Percentiles rank a stretch among this genome's conserved stretches.
These are phyloP conservation scores for Orthosia cruda DNA, from an alignment of 2,888 invertebrate genomes.

Conservation along the genomic window DNA sequence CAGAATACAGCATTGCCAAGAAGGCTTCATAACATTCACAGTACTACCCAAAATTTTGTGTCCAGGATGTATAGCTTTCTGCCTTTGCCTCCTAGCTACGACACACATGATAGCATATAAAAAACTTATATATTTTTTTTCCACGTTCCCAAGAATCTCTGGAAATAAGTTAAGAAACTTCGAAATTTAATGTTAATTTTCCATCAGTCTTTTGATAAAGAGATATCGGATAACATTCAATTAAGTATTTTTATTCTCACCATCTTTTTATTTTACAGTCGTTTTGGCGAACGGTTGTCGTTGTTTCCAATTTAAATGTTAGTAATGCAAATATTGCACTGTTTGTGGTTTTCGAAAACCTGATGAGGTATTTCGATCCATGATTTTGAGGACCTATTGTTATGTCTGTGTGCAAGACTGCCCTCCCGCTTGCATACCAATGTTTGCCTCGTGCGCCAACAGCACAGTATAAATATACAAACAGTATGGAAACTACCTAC, in stretches of 20 bases:
- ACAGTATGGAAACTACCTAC: too few relatives aligned
- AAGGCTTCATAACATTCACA: background rate
- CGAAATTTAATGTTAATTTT: constrained; percentile 53
- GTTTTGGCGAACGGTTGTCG: constrained; percentile 33
- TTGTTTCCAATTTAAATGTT: constrained; percentile 44
- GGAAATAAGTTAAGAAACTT: constrained; percentile 19
- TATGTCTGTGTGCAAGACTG: too few relatives aligned
- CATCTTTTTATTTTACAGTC: constrained; percentile 27
- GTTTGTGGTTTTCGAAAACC: background rate
- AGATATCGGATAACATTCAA: constrained; percentile 52
- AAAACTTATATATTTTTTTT: constrained; percentile 15
- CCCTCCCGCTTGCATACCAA: too few relatives aligned
- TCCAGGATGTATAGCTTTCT: background rate
- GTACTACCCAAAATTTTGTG: background rate
- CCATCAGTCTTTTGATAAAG: constrained; percentile 62
- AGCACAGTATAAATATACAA: too few relatives aligned
- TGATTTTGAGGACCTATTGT: constrained; percentile 20
- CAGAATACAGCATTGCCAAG: background rate
- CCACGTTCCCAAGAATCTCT: background rate
- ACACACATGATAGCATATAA: constrained; percentile 23
- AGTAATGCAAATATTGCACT: constrained; percentile 49
- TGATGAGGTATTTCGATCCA: background rate
- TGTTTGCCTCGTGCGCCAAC: too few relatives aligned
- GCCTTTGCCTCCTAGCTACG: constrained; percentile 27
- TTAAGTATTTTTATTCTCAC: constrained; percentile 27